phyloP scores from a whole-genome alignment of 2,113 vertebrate species.

The Oophaga pumilio region DNA sequence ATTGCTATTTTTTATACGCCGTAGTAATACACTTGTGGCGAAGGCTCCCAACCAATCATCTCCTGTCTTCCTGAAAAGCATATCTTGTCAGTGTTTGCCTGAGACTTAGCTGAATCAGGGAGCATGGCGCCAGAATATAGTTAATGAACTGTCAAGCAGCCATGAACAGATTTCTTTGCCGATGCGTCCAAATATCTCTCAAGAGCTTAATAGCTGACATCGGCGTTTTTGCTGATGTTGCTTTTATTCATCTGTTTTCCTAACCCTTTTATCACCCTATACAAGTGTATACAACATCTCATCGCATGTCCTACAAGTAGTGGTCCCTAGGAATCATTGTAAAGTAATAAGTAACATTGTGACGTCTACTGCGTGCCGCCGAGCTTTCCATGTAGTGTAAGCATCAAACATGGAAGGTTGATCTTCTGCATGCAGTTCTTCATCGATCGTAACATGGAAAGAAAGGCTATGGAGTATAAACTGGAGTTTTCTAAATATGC shows the following conservation, averaged over 20 bases:
- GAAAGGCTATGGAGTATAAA: background rate
- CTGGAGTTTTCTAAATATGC: background rate
- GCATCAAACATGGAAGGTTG: background rate
- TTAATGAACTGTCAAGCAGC: constrained; percentile 49
- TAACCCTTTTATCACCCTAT: background rate
- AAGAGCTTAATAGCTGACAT: constrained; percentile 37
- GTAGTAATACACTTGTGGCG: background rate
- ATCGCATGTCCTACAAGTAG: background rate
- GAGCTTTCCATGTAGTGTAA: background rate
- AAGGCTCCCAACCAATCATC: constrained; percentile 25
- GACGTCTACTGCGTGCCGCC: background rate
- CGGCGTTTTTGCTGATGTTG: background rate
- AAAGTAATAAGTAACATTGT: background rate
- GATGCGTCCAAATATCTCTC: constrained; percentile 33
- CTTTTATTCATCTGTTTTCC: constrained; percentile 16
- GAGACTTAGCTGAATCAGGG: constrained; percentile 36
- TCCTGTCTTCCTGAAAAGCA: constrained; percentile 33
- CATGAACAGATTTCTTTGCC: constrained; percentile 37
- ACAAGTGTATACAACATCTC: background rate
- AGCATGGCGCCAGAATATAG: constrained; percentile 46
- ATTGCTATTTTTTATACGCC: background rate
- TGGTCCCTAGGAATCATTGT: background rate
- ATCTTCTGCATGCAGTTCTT: background rate
- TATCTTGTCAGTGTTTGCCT: constrained; percentile 26
- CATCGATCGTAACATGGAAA: background rate